Evolutionary conservation across 1,140 invertebrate genomes (phyloP).

Genomic region (Oryctes rhinoceros): DNA sequence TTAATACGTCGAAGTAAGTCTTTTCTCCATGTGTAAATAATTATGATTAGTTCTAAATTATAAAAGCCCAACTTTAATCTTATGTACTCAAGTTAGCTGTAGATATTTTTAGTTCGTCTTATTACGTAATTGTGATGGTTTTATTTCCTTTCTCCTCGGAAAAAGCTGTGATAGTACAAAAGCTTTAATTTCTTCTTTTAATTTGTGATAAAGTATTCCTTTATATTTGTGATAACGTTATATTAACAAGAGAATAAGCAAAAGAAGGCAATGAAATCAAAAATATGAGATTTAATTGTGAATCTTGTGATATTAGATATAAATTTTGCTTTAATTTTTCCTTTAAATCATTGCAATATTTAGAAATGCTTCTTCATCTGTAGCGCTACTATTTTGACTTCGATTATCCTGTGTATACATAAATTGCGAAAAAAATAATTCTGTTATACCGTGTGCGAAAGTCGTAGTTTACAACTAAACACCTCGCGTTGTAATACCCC

Average conservation of each 20-base stretch:
- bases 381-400: not conserved
- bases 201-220: conserved; percentile 40
- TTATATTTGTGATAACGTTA: conserved; percentile 42
- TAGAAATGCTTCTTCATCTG: not conserved
- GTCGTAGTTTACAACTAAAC: not conserved
- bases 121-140: too few species aligned
- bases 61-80: too few species aligned
- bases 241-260: conserved; percentile 26
- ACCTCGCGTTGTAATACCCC: not conserved
- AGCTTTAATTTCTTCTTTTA: conserved; percentile 40
- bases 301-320: conserved; percentile 23
- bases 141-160: not conserved
- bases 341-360: too few species aligned
- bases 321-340: not conserved
- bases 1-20: conserved; percentile 21
- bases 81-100: too few species aligned
- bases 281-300: not conserved
- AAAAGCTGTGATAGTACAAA: not conserved
- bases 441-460: not conserved
- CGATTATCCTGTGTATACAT: not conserved
- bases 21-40: not conserved
- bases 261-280: not conserved
- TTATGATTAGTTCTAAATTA: not conserved
- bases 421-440: too few species aligned
- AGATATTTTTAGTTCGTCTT: too few species aligned